Base-by-base conservation (phyloP, 2,113 vertebrate genomes). In the Muscicapa adusta region DNA sequence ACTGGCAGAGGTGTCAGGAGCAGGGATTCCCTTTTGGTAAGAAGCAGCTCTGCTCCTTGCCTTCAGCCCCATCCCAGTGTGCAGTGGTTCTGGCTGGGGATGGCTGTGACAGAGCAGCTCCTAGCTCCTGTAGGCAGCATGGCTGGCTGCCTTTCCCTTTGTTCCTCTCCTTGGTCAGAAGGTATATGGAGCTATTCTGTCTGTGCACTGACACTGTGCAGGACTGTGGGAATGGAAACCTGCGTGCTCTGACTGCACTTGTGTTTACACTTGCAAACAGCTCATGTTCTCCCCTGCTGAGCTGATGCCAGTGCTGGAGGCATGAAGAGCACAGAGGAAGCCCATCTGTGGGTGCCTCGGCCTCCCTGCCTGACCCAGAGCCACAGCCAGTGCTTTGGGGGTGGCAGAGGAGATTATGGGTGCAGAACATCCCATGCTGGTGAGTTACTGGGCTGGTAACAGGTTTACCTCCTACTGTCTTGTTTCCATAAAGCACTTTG, bases 41-140 rank as follows among this genome's bases (percentile, higher is more conserved):
- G 31, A 42, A 40, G 42, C 74, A 75, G 36, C 31, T 23, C 40
- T 67, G 61, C 22, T 50, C 43, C 73, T 60, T 47, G 36, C 75
- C 71, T 12, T 2, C 14, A 10, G 61, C 80, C 43, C 70, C 20
- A 3, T 18, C 43, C 10, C 20, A 0, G 51, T 15, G 56, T 0
- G 0, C 29, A 8, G 54, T 2, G 42, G 6, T 0, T 0, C n/a
- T 19, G 38, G 26, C 31, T 1, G 0, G 61, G 33, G 43, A 9
- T 0, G 0, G 50, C 88, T 29, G 63, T 10, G 70, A 22, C 28
- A 22, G 38, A 23, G 2, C 45, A 19, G 75, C 58, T 60, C 56
- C 65, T 4, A 19, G 75, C 58, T 60, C 56, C 65, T 4, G 25
- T 0, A 12, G 34, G 70, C 81, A 62, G 74, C 8, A 1, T 2